A percentile compares a stretch with the other conserved stretches of the same genome.
These are phyloP conservation scores for Pagetopsis macropterus DNA, from an alignment of 2,797 vertebrate species.

Conservation along the genomic window DNA sequence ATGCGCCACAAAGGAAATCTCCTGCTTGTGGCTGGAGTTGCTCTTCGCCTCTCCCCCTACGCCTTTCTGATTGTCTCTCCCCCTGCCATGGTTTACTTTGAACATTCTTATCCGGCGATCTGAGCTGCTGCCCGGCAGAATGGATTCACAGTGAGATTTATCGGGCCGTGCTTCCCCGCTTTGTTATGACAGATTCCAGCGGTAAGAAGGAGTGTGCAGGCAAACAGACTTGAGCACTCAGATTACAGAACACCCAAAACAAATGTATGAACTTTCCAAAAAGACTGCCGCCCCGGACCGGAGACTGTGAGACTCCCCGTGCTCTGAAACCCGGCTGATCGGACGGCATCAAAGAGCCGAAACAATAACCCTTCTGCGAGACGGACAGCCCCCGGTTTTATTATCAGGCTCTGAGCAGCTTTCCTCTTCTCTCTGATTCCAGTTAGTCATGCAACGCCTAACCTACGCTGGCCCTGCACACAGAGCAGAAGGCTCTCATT, in stretches of 20 bases:
- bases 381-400: slow-evolving; percentile 45
- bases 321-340: slow-evolving; percentile 33
- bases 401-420: slow-evolving; percentile 71
- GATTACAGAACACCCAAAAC: slow-evolving; percentile 63
- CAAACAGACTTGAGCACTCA: slow-evolving; percentile 57
- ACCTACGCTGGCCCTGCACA: slow-evolving; percentile 72
- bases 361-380: slow-evolving; percentile 25
- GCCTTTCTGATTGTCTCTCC: slow-evolving; percentile 54
- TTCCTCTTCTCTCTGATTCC: slow-evolving; percentile 71
- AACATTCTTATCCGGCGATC: slow-evolving; percentile 66
- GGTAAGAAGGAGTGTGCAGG: slow-evolving; percentile 51
- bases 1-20: slow-evolving; percentile 73
- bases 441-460: slow-evolving; percentile 79
- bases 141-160: slow-evolving; percentile 74
- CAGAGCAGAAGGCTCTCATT: slow-evolving; percentile 80
- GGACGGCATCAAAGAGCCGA: slow-evolving; percentile 37
- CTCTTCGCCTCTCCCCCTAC: slow-evolving; percentile 41
- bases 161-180: slow-evolving; percentile 57
- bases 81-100: slow-evolving; percentile 53
- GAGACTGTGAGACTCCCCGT: slow-evolving; percentile 2
- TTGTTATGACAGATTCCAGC: slow-evolving; percentile 78
- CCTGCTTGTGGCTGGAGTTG: slow-evolving; percentile 57
- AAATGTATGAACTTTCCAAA: slow-evolving; percentile 65
- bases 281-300: slow-evolving; percentile 27
- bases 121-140: slow-evolving; percentile 63